Evolutionary conservation across 2,888 invertebrate species (phyloP).

Genomic region (Apocheima hispidaria): DNA sequence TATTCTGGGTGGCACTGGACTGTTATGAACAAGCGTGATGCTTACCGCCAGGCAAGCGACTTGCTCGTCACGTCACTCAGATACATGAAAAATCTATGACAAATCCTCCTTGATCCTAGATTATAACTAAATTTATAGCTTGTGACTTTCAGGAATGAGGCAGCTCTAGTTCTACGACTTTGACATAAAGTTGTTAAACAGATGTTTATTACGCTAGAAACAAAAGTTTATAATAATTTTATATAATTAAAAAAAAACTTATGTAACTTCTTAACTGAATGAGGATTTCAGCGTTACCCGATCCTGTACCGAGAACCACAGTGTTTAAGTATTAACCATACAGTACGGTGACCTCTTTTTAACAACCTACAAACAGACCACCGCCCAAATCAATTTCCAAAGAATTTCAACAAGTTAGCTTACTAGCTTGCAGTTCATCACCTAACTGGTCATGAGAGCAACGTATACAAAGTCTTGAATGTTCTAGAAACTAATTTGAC

Average conservation of each 20-base stretch:
- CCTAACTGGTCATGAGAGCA: slow-evolving; percentile 17
- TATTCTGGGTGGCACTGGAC: no score
- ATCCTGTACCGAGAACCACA: neutral
- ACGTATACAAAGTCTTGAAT: slow-evolving; percentile 45
- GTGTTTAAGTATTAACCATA: neutral
- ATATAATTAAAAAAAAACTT: neutral
- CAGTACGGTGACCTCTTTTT: neutral
- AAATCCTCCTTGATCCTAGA: no score
- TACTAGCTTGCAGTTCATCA: neutral
- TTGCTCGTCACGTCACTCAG: no score
- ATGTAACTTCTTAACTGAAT: neutral
- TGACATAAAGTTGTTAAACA: neutral
- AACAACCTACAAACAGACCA: neutral
- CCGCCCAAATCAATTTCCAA: neutral
- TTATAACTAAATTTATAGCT: no score
- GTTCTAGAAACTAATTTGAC: slow-evolving; percentile 64
- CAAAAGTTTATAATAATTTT: neutral
- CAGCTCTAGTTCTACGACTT: neutral
- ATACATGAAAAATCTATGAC: no score
- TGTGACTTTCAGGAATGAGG: neutral
- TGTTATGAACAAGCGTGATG: no score
- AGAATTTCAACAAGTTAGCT: neutral
- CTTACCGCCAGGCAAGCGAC: no score
- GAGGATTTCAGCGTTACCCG: neutral
- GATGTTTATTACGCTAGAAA: neutral